phyloP scores from a whole-genome alignment of 2,113 vertebrate genomes.

The Hippocampus comes region DNA sequence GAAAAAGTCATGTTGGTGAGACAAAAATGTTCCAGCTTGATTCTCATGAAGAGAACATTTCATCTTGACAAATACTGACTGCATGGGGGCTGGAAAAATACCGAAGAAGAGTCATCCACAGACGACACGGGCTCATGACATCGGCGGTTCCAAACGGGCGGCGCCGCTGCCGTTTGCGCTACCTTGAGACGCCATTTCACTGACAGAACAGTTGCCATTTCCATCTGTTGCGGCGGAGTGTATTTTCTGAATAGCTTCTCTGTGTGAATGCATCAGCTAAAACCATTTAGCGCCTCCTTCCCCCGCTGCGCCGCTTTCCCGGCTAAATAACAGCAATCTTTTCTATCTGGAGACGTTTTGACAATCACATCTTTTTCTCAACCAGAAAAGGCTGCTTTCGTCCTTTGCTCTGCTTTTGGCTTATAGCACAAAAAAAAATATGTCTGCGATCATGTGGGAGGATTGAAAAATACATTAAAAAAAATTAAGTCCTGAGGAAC shows the following conservation, averaged over 20 bases:
- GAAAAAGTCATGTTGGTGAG: too few relatives aligned
- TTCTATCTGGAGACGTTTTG: background rate
- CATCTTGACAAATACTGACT: too few relatives aligned
- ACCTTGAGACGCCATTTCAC: background rate
- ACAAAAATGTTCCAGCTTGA: too few relatives aligned
- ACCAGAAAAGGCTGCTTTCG: background rate
- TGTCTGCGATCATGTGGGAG: background rate
- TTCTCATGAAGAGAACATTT: too few relatives aligned
- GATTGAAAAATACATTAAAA: background rate
- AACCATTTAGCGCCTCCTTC: conserved; percentile 2
- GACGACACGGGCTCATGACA: too few relatives aligned
- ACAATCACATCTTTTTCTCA: background rate
- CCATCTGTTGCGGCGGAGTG: background rate
- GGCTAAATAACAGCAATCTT: conserved; percentile 29
- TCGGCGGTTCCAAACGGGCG: background rate
- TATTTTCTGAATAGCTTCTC: background rate
- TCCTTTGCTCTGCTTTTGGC: background rate
- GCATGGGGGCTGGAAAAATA: too few relatives aligned
- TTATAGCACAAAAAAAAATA: background rate
- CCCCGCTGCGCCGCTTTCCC: conserved; percentile 17
- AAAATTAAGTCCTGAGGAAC: background rate
- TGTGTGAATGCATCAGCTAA: background rate
- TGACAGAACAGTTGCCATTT: background rate
- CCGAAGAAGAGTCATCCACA: too few relatives aligned
- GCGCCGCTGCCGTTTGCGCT: background rate